Percentiles rank a stretch among this genome's conserved stretches.
Conservation (phyloP, 2,113 vertebrate species). For the Empidonax alnorum region DNA sequence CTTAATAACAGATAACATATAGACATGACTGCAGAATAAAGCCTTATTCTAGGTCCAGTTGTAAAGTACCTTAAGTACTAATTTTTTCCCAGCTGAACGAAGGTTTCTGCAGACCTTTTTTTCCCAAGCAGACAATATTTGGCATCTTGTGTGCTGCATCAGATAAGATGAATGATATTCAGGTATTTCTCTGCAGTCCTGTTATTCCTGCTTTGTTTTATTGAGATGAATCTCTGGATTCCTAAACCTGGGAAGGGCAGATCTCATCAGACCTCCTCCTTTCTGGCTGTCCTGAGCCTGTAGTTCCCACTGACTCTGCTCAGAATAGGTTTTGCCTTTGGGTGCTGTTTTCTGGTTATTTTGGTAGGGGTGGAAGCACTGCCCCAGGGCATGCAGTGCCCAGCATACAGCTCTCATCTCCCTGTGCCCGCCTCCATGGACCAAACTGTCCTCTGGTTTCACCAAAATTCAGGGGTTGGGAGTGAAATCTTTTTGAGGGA, state of each 20-base stretch:
- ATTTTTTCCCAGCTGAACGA: not conserved
- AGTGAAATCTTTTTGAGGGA: not conserved
- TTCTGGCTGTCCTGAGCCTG: not conserved
- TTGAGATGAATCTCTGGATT: not conserved
- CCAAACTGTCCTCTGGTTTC: not conserved
- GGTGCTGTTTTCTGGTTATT: not conserved
- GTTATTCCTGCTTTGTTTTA: conserved; percentile 42
- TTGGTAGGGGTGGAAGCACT: not conserved
- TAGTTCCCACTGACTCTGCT: not conserved
- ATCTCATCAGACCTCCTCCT: not conserved
- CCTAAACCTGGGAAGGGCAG: not conserved
- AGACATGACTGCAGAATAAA: not conserved
- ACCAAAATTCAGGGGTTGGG: not conserved
- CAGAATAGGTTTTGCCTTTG: not conserved
- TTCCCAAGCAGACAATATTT: not conserved
- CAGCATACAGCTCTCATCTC: not conserved
- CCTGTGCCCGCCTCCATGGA: not conserved
- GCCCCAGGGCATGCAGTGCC: rapidly evolving
- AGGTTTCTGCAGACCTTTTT: not conserved
- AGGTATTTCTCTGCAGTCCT: conserved; percentile 11
- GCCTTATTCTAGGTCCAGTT: not conserved
- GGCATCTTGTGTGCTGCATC: not conserved
- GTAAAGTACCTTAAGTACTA: not conserved
- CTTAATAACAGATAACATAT: not conserved
- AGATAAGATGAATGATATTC: not conserved